These are phyloP conservation scores for Tupaia chinensis DNA, from an alignment of 2,113 vertebrate species.

Conservation along the genomic window DNA sequence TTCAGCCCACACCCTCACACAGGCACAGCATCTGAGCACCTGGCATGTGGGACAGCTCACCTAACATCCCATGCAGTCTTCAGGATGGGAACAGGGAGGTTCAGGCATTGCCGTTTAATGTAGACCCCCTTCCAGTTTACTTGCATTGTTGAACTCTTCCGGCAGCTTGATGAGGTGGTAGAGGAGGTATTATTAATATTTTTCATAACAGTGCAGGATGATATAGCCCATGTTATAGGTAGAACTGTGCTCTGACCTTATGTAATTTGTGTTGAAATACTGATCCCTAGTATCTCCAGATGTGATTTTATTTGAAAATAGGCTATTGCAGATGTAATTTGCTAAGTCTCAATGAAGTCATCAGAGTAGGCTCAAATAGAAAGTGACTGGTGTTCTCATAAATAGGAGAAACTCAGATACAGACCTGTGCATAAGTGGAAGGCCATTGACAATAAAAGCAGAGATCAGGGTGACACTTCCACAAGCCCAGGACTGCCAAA, in stretches of 20 bases:
- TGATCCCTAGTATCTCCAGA: neutral
- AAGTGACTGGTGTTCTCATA: neutral
- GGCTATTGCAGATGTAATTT: neutral
- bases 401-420: neutral
- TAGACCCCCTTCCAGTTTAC: neutral
- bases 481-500: neutral
- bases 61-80: neutral
- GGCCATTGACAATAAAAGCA: neutral
- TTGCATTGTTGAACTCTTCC: neutral
- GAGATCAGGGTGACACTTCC: neutral
- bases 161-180: neutral
- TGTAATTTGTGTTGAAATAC: neutral
- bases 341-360: neutral
- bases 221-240: neutral
- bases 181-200: neutral
- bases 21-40: constrained; percentile 36
- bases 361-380: neutral
- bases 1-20: constrained; percentile 44
- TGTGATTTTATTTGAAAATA: neutral
- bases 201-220: neutral
- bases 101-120: accelerated
- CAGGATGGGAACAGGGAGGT: neutral
- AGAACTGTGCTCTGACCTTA: neutral
- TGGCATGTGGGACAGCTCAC: neutral
- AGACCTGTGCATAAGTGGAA: neutral